Percentiles rank a stretch among this genome's conserved stretches.
Conservation (phyloP, 2,797 vertebrate genomes). For the Novumbra hubbsi region DNA sequence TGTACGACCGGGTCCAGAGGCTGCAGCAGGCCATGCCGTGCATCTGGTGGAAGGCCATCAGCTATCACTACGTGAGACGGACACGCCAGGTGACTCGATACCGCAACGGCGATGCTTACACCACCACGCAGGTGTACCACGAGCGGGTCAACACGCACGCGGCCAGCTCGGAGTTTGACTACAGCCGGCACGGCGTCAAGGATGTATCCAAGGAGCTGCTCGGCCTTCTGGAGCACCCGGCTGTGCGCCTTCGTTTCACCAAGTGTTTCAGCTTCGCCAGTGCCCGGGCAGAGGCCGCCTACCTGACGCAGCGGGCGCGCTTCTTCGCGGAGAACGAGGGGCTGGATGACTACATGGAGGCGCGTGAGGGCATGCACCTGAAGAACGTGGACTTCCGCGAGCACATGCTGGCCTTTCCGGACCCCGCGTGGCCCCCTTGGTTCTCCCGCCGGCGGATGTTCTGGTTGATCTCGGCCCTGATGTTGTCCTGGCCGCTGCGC, state of each 20-base stretch:
- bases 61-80: conserved; percentile 83
- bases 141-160: conserved; percentile 71
- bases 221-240: conserved; percentile 67
- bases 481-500: conserved; percentile 75
- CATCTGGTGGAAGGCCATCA: conserved; percentile 99
- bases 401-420: conserved; percentile 74
- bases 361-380: conserved; percentile 77
- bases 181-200: conserved; percentile 63
- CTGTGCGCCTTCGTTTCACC: conserved; percentile 71
- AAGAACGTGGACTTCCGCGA: conserved; percentile 79
- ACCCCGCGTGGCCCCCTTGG: conserved; percentile 73
- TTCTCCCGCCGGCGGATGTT: conserved; percentile 72
- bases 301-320: conserved; percentile 75
- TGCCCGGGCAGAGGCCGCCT: conserved; percentile 71
- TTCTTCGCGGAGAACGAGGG: conserved; percentile 78
- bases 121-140: conserved; percentile 76
- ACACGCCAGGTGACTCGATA: conserved; percentile 78
- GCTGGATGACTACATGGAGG: conserved; percentile 80
- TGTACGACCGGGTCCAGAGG: conserved; percentile 74
- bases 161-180: conserved; percentile 66
- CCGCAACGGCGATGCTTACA: conserved; percentile 79
- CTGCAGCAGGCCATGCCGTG: conserved; percentile 94
- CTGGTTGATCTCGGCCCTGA: conserved; percentile 71
- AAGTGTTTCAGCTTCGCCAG: conserved; percentile 80
- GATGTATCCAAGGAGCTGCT: conserved; percentile 69